Base-by-base conservation (phyloP, 2,888 invertebrate species). In the Caenorhabditis macrosperma region DNA sequence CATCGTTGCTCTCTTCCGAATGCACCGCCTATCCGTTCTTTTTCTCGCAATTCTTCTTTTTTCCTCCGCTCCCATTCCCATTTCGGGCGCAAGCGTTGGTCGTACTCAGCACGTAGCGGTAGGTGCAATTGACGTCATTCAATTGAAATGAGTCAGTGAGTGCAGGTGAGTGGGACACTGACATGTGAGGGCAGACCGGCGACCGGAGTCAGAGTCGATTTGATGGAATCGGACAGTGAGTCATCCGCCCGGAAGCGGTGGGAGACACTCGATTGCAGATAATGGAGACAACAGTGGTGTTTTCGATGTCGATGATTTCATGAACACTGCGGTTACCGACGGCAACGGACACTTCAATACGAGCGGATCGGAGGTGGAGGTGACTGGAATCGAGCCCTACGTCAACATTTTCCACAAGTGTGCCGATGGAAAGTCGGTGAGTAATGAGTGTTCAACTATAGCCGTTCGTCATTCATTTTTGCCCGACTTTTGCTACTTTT, bases 161-260 rank as follows among this genome's bases (percentile, higher is more conserved):
- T 30, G 15, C 38, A 81, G 83, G 83, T 75, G 1, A 80, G 38
- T 33, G 84, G 84, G 9, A 57, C 67, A 44, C 24, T 84, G 41
- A 78, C 48, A 30, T 84, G 84, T 30, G 67, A 80, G 9, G 83
- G 83, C 17, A 82, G 82, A 75, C 82, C 83, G 30, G 71, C 67
- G 22, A 46, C 28, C 28, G 82, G 80, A 48, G 59, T 78, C 7
- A 59, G 79, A 50, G 75, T 83, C 26, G 81, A 82, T 26, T 64
- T 83, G 38, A 83, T 83, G 83, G 83, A 83, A 41, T 80, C 83
- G n/a, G 83, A 83, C 69, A 83, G 79, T 81, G 52, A 77, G 71
- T 75, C 55, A 50, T 22, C 35, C 15, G 0, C n/a, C n/a, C n/a
- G n/a, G n/a, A n/a, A n/a, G n/a, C n/a, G n/a, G n/a, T n/a, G n/a